Percentiles rank a stretch among this genome's conserved stretches.
phyloP scores from a whole-genome alignment of 2,797 vertebrate species.

The Heteromormyrus szaboi region DNA sequence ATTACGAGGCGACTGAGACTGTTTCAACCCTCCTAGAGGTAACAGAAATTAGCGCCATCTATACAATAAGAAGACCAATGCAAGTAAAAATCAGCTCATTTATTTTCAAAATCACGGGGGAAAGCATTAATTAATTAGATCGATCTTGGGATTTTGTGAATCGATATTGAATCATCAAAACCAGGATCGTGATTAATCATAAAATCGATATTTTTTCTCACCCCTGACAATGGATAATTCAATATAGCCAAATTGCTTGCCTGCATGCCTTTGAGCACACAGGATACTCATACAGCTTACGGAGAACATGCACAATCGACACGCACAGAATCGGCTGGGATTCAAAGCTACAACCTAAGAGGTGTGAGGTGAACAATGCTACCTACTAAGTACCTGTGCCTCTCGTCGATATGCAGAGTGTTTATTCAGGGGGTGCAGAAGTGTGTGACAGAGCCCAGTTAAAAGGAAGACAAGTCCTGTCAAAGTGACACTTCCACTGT shows the following conservation, averaged over 20 bases:
- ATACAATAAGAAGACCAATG: not conserved
- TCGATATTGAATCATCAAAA: not conserved
- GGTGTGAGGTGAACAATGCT: not conserved
- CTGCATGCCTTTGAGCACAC: too few relatives aligned
- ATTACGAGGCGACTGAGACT: too few relatives aligned
- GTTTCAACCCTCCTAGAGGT: too few relatives aligned
- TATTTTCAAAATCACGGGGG: not conserved
- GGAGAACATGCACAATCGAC: too few relatives aligned
- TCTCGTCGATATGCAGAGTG: not conserved
- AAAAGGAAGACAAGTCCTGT: not conserved
- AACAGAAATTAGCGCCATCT: not conserved
- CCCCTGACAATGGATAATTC: too few relatives aligned
- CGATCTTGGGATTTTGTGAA: not conserved
- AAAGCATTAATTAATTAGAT: not conserved
- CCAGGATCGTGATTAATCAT: too few relatives aligned
- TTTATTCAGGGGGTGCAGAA: not conserved
- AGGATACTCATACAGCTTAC: too few relatives aligned
- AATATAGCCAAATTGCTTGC: too few relatives aligned
- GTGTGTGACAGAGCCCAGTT: not conserved
- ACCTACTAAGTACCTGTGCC: not conserved
- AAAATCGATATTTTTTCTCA: too few relatives aligned
- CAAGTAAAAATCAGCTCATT: not conserved
- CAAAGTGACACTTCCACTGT: not conserved
- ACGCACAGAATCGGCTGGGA: too few relatives aligned
- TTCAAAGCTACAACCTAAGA: not conserved